Base-by-base conservation (phyloP, 2,888 invertebrate genomes). In the Thalpophila matura region DNA sequence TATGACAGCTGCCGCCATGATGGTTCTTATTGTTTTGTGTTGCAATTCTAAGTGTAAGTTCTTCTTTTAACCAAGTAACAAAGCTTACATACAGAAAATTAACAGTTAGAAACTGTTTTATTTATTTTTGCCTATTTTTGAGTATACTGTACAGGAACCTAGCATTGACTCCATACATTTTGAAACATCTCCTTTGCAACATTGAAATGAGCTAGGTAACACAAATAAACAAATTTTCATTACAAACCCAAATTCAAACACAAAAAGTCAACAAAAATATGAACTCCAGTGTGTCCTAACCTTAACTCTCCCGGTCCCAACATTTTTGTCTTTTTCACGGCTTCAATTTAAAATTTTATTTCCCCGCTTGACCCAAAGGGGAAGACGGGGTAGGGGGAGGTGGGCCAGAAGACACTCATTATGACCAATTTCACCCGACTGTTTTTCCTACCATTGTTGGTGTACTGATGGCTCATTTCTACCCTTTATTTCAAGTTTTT, bases 301-400 rank as follows among this genome's bases (percentile, higher is more conserved):
- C 83, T 67, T 81, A 78, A 81, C 62, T 62, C 78, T 74, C 83
- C 75, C 85, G 74, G 81, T 85, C 80, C 76, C 80, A 78, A 84
- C 88, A 88, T 91, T 92, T 90, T 92, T 92, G 91, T 91, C 91
- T 91, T 91, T 92, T 92, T 88, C 88, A 85, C 87, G 86, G 87
- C 90, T 91, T 91, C 90, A 92, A 93, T 93, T 93, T 92, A 92
- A 92, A 93, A 91, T 91, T 93, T 91, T 90, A 91, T 91, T 91
- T 88, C 90, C 84, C 83, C 87, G 87, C 88, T 93, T 93, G 91
- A 92, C 93, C 94, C 89, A 88, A 88, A 88, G 89, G 89, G 88
- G 83, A 81, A 77, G 79, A 58, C 12, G 61, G 83, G 71, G 75
- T 47, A 50, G 81, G 70, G 61, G 76, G 70, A 54, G 75, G 79